These are phyloP conservation scores for Netelia inedita DNA, from an alignment of 2,888 invertebrate species.

Conservation along the genomic window DNA sequence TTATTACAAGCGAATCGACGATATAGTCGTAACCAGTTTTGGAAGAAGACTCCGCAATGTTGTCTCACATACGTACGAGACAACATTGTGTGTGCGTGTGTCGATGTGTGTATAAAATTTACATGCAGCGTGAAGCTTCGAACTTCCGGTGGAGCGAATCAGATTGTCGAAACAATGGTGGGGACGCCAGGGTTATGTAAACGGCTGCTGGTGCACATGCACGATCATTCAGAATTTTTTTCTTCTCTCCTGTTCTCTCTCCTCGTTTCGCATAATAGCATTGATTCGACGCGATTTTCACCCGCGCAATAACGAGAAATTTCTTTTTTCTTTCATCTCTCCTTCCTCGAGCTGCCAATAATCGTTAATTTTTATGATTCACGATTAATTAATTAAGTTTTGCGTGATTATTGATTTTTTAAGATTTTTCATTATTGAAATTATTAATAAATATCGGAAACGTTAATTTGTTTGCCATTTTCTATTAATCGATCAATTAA, in stretches of 20 bases:
- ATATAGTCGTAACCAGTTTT: slow-evolving; percentile 8
- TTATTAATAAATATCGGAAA: too few relatives aligned
- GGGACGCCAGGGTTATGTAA: slow-evolving; percentile 74
- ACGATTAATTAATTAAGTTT: too few relatives aligned
- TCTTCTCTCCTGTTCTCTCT: not conserved
- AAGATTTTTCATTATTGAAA: too few relatives aligned
- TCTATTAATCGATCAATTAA: not conserved
- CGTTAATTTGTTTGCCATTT: too few relatives aligned
- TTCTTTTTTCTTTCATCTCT: not conserved
- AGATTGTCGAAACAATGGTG: slow-evolving; percentile 80
- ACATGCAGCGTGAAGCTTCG: slow-evolving; percentile 67
- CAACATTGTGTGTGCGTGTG: too few relatives aligned
- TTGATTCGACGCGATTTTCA: slow-evolving; percentile 18
- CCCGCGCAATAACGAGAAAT: not conserved
- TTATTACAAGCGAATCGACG: not conserved
- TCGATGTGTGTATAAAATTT: not conserved
- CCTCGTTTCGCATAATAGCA: slow-evolving; percentile 1
- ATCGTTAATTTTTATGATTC: too few relatives aligned
- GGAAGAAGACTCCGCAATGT: slow-evolving; percentile 16
- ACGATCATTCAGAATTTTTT: slow-evolving; percentile 43
- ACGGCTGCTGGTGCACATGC: slow-evolving; percentile 49
- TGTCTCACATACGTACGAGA: slow-evolving; percentile 2
- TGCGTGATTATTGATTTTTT: too few relatives aligned
- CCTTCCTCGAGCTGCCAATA: too few relatives aligned
- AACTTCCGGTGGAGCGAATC: slow-evolving; percentile 78